Evolutionary conservation across 35 echinoderm and acorn worm species (phyloP).

Genomic region (Diadema setosum): DNA sequence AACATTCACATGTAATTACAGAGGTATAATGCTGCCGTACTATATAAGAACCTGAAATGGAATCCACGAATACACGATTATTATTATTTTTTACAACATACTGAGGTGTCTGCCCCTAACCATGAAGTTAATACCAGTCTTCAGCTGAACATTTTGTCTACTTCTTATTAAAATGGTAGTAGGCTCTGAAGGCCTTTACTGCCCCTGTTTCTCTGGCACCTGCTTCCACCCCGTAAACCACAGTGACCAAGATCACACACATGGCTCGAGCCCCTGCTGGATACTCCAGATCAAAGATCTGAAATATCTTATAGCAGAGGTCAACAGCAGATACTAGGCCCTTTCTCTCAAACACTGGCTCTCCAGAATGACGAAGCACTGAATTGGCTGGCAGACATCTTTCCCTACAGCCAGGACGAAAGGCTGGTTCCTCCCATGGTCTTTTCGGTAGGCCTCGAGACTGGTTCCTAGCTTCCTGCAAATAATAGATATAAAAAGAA

Average conservation of each 20-base stretch:
- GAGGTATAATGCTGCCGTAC: no score
- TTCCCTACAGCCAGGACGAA: neutral
- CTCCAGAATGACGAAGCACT: conserved; percentile 5
- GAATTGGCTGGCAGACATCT: neutral
- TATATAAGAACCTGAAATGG: no score
- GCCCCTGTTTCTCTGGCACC: conserved; percentile 7
- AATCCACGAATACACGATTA: no score
- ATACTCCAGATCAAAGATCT: conserved; percentile 7
- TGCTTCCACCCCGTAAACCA: neutral
- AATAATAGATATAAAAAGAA: neutral
- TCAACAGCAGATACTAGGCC: neutral
- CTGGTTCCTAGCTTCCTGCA: conserved; percentile 8
- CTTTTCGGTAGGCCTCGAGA: neutral
- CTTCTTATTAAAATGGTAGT: conserved; percentile 14
- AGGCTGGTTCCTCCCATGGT: conserved; percentile 1
- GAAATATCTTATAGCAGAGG: conserved; percentile 4
- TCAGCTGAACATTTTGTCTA: neutral
- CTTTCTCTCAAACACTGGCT: neutral
- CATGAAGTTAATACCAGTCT: no score
- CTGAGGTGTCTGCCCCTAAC: no score
- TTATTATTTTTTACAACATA: no score
- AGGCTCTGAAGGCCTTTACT: conserved; percentile 16
- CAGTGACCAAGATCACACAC: neutral
- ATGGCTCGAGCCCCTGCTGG: neutral
- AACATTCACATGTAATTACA: no score